phyloP scores from a whole-genome alignment of 2,113 vertebrate species.

The Thymallus thymallus region DNA sequence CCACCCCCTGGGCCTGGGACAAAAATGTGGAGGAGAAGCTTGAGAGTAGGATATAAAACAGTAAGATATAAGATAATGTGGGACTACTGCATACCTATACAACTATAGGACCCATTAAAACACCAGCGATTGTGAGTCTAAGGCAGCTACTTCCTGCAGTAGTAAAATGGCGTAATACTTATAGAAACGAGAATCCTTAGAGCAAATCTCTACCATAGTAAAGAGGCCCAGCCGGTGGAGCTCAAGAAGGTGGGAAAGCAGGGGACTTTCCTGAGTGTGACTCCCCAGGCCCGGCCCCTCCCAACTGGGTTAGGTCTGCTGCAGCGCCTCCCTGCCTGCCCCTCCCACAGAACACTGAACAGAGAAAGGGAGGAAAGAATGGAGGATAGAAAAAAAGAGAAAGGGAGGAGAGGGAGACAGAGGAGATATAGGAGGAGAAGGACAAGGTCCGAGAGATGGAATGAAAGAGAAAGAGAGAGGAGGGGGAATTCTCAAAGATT shows the following conservation, averaged over 20 bases:
- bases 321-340: background rate
- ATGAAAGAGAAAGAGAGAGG: slow-evolving; percentile 7
- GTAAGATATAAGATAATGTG: too few species aligned
- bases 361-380: slow-evolving; percentile 3
- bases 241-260: background rate
- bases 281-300: background rate
- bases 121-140: too few species aligned
- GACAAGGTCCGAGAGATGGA: background rate
- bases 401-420: background rate
- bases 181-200: too few species aligned
- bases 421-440: background rate
- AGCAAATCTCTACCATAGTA: background rate
- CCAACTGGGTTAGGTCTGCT: background rate
- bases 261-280: slow-evolving; percentile 12
- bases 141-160: too few species aligned
- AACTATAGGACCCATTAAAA: too few species aligned
- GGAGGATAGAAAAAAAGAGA: slow-evolving; percentile 8
- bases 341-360: background rate
- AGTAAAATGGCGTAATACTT: too few species aligned
- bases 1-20: slow-evolving; percentile 6
- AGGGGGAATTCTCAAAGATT: slow-evolving; percentile 13
- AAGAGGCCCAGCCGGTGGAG: background rate
- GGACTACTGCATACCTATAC: too few species aligned
- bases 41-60: too few species aligned
- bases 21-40: too few species aligned